Evolutionary conservation across 2,888 invertebrate genomes (phyloP), one percentile per base, ranked within the genome.

Genomic region (Ectobius pallidus): DNA sequence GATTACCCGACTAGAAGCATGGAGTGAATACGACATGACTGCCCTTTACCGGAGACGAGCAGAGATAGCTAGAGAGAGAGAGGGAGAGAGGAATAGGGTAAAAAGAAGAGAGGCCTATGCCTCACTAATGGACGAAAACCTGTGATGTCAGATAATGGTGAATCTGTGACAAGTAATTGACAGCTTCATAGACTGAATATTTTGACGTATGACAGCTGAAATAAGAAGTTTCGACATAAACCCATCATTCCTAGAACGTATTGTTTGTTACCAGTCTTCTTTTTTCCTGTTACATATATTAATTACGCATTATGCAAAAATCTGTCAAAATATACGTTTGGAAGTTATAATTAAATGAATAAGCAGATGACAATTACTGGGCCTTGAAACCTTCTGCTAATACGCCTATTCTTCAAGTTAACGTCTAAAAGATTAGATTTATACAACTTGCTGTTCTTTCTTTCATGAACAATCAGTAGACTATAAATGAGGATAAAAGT

Each of bases 111-210:
- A 25, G 25, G 22, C 6, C 52, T 52, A 6, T 52, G 61, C 34
- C 63, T 27, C 22, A 32, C 73, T 73, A 73, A 73, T 73, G 73
- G 73, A 73, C 73, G 70, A 63, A 73, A 73, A 73, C 70, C 73
- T 69, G 73, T 39, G 20, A 49, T 61, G 72, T 72, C 72, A 72
- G 52, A 67, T 16, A n/a, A n/a, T 22, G 22, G 20, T 71, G 63
- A 71, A 25, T 32, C 65, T 52, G 25, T 3, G 32, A 25, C 58
- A 46, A 44, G 11, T 58, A 58, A 58, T 58, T 58, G 58, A 58
- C 58, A 58, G 58, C 58, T 30, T 16, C 30, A 30, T 25, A 22
- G 25, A 52, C 25, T 52, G 6, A n/a, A n/a, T 11, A 25, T 25
- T 22, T 25, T 22, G 52, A 52, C 52, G 25, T 52, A 52, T 52